These are phyloP conservation scores for Cladorhizidae sp. DNA, from an alignment of 37 sponge, comb jelly and placozoan genomes.

Conservation along the genomic window DNA sequence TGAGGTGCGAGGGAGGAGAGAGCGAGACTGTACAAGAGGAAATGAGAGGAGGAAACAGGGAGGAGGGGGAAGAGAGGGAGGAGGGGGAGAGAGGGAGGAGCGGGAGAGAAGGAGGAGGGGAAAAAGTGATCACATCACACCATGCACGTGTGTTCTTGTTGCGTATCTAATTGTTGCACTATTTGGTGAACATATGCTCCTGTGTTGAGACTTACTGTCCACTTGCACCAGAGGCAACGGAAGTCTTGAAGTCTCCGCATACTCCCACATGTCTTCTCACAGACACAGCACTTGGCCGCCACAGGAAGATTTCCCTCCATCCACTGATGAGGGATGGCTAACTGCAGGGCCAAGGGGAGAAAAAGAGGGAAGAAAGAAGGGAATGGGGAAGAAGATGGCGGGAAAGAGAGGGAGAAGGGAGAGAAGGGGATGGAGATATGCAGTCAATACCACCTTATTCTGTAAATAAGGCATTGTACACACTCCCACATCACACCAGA, in stretches of 20 bases:
- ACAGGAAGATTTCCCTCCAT: constrained; percentile 88
- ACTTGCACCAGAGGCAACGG: constrained; percentile 95
- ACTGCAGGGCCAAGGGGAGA: constrained; percentile 10
- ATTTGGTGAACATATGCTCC: too few relatives aligned
- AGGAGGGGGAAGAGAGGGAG: constrained; percentile 15
- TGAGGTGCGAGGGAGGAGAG: not conserved
- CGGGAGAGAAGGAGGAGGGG: not conserved
- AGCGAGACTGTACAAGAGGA: not conserved
- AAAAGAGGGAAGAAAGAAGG: not conserved
- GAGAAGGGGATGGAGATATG: too few relatives aligned
- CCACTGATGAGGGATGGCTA: constrained; percentile 90
- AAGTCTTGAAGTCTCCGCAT: constrained; percentile 73
- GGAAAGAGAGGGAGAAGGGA: too few relatives aligned
- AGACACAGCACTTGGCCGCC: constrained; percentile 79
- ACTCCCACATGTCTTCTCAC: constrained; percentile 82
- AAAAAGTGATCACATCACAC: too few relatives aligned
- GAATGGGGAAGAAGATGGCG: too few relatives aligned
- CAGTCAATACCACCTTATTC: too few relatives aligned
- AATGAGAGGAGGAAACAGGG: not conserved
- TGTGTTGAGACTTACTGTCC: constrained; percentile 80
- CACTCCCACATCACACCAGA: too few relatives aligned
- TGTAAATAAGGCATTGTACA: too few relatives aligned
- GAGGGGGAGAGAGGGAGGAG: not conserved
- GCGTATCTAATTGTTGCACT: too few relatives aligned
- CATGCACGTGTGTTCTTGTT: too few relatives aligned